Conservation (phyloP, 2,797 vertebrate genomes). For the Sebastes vulpes region DNA sequence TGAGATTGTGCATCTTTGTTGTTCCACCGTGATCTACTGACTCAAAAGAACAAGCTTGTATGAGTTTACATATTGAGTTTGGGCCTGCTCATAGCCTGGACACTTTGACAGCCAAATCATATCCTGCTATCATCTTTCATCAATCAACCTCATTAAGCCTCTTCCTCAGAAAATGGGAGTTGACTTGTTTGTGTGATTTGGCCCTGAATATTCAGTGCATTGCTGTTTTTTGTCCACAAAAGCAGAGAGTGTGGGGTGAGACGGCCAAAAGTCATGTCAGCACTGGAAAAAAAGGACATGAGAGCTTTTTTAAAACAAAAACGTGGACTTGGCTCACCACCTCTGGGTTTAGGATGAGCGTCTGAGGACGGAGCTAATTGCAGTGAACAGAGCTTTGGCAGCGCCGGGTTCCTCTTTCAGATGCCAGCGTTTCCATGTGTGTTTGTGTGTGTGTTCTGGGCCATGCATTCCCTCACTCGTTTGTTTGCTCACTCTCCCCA, state of each 20-base stretch:
- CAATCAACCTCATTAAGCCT: constrained; percentile 17
- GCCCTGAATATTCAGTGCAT: background rate
- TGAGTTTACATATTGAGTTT: background rate
- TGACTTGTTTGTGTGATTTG: constrained; percentile 11
- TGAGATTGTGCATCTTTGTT: background rate
- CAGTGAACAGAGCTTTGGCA: constrained; percentile 68
- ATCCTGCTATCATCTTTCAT: background rate
- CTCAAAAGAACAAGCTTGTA: background rate
- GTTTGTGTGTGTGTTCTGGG: constrained; percentile 13
- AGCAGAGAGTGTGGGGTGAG: constrained; percentile 14
- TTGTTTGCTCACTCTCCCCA: constrained; percentile 48
- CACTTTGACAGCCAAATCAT: background rate
- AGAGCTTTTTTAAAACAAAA: constrained; percentile 60
- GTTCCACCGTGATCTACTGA: background rate
- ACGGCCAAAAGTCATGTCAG: constrained; percentile 47
- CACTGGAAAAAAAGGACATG: constrained; percentile 24
- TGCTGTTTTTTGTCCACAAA: constrained; percentile 5
- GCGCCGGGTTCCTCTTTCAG: constrained; percentile 31
- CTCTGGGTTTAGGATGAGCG: constrained; percentile 39
- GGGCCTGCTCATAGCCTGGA: background rate
- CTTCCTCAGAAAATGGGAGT: background rate
- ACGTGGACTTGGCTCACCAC: constrained; percentile 47
- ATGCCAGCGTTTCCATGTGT: constrained; percentile 44
- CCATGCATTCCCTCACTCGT: constrained; percentile 51
- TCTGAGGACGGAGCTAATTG: constrained; percentile 67